Conservation (phyloP, 2,888 invertebrate species). For the Scaptomyza caliginosa region DNA sequence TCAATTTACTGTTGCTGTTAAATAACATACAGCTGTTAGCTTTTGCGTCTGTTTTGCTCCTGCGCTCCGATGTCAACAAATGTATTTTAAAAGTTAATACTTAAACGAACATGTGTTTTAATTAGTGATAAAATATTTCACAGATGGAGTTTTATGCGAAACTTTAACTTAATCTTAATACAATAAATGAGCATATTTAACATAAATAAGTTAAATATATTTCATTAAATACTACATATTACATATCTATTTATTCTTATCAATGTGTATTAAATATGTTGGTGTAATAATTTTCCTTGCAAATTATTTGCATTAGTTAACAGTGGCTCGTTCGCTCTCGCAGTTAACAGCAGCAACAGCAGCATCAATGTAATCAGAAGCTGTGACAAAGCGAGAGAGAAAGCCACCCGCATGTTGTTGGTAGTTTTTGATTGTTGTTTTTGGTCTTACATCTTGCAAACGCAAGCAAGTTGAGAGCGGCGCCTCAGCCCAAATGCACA, state of each 20-base stretch:
- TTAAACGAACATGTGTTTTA: background rate
- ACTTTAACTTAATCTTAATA: too few species aligned
- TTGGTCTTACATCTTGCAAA: slow-evolving; percentile 28
- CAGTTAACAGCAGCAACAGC: slow-evolving; percentile 30
- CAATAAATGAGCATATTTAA: too few species aligned
- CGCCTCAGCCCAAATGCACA: slow-evolving; percentile 3
- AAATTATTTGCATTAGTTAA: slow-evolving; percentile 9
- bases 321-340: slow-evolving; percentile 9
- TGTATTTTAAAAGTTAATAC: background rate
- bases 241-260: background rate
- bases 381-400: slow-evolving; percentile 20
- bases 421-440: slow-evolving; percentile 1
- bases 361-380: slow-evolving; percentile 51
- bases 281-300: background rate
- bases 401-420: slow-evolving; percentile 51
- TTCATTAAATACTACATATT: background rate
- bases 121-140: background rate
- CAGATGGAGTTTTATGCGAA: too few species aligned
- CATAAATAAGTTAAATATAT: too few species aligned
- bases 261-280: background rate
- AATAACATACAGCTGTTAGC: slow-evolving; percentile 17
- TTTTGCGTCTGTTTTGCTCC: slow-evolving; percentile 13
- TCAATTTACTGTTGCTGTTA: slow-evolving; percentile 18
- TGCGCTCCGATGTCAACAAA: slow-evolving; percentile 7
- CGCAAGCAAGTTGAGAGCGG: slow-evolving; percentile 17